These are phyloP conservation scores for Psettodes erumei DNA, from an alignment of 2,113 vertebrate species.

Conservation along the genomic window DNA sequence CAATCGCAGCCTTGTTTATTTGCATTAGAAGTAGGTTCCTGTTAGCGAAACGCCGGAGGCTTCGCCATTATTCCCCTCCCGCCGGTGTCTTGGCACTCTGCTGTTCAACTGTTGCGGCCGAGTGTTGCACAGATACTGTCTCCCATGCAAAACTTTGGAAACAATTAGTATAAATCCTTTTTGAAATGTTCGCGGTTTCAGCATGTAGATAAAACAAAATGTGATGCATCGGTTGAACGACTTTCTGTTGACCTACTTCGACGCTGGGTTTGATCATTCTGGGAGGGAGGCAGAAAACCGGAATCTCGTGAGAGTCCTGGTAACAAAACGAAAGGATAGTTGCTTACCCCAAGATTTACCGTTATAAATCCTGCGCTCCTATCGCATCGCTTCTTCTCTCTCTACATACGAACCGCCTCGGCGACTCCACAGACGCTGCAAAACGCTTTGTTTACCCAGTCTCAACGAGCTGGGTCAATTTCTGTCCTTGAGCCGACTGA, in stretches of 20 bases:
- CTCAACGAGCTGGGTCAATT: slow-evolving; percentile 17
- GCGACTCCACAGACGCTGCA: too few relatives aligned
- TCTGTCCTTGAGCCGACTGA: slow-evolving; percentile 19
- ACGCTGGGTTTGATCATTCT: too few relatives aligned
- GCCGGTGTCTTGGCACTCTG: background rate
- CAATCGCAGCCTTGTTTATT: background rate
- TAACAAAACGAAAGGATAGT: background rate
- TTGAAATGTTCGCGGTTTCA: background rate
- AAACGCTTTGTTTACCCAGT: too few relatives aligned
- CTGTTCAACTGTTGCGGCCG: background rate
- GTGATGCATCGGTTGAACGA: too few relatives aligned
- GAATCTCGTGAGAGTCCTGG: slow-evolving; percentile 39
- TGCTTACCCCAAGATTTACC: slow-evolving; percentile 46
- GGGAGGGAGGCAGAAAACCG: background rate
- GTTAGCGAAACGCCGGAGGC: background rate
- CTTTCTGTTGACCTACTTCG: too few relatives aligned
- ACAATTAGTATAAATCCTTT: too few relatives aligned
- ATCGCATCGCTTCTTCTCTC: background rate
- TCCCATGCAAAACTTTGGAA: background rate
- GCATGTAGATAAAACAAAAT: background rate
- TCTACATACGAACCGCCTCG: too few relatives aligned
- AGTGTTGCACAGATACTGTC: background rate
- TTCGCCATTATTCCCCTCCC: background rate
- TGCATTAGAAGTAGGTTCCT: slow-evolving; percentile 4
- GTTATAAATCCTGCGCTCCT: background rate